A percentile compares a stretch with the other conserved stretches of the same genome.
Evolutionary conservation across 2,113 vertebrate species (phyloP).

Genomic region (Athene cunicularia): DNA sequence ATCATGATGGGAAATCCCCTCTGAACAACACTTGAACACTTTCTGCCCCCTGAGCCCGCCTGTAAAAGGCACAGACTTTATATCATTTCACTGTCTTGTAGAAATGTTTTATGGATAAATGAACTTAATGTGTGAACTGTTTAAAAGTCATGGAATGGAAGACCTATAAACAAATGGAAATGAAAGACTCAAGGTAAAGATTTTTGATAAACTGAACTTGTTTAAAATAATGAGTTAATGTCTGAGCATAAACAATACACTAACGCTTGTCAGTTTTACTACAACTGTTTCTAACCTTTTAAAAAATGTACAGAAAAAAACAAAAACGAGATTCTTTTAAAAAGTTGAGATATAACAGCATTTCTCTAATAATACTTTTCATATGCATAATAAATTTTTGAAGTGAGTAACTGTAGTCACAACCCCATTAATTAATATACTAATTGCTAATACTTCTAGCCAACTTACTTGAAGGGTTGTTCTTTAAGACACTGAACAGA

Average conservation of each 20-base stretch:
- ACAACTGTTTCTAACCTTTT: background rate
- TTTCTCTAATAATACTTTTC: background rate
- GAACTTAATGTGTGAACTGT: background rate
- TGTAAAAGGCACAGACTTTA: accelerated
- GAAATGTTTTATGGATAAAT: background rate
- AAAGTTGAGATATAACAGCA: background rate
- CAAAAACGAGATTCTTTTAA: background rate
- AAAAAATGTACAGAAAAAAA: background rate
- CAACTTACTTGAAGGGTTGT: background rate
- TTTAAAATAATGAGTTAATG: background rate
- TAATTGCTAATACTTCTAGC: background rate
- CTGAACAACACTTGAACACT: background rate
- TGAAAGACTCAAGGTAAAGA: background rate
- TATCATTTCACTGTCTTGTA: background rate
- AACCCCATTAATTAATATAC: background rate
- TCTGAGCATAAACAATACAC: background rate
- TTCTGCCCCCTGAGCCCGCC: background rate
- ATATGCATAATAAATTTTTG: background rate
- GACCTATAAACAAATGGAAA: background rate
- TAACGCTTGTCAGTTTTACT: background rate
- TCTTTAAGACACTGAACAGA: background rate
- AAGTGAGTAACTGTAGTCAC: background rate
- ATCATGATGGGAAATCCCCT: background rate
- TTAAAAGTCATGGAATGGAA: background rate
- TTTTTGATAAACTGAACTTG: background rate